A percentile compares a stretch with the other conserved stretches of the same genome.
phyloP scores from a whole-genome alignment of 2,113 vertebrate genomes.

The Lasiurus cinereus region DNA sequence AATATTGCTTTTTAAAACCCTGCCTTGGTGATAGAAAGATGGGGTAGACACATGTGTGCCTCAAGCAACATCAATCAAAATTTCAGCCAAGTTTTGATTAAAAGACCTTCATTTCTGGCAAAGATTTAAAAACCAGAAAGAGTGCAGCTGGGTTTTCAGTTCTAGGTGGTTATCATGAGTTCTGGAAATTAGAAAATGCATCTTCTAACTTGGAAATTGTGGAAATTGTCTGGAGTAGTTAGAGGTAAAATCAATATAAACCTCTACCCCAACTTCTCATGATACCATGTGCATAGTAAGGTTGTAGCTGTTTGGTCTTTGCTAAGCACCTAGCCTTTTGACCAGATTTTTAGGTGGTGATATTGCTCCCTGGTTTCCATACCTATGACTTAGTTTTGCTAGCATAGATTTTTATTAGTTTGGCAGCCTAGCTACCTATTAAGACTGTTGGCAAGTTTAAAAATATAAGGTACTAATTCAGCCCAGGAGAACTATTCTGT shows the following conservation, averaged over 20 bases:
- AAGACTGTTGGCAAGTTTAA: slow-evolving; percentile 1
- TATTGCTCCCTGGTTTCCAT: neutral
- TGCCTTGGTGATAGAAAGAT: slow-evolving; percentile 62
- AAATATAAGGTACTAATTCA: neutral
- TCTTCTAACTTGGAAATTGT: slow-evolving; percentile 69
- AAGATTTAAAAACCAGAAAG: slow-evolving; percentile 58
- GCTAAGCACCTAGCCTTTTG: neutral
- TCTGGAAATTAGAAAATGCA: slow-evolving; percentile 62
- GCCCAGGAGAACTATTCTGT: neutral
- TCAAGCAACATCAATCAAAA: slow-evolving; percentile 72
- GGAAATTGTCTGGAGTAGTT: slow-evolving; percentile 63
- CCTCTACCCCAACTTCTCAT: neutral
- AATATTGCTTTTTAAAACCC: slow-evolving; percentile 63
- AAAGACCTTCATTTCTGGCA: slow-evolving; percentile 76
- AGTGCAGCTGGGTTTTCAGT: slow-evolving; percentile 70
- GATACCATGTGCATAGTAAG: neutral
- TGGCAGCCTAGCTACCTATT: neutral
- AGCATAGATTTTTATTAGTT: neutral
- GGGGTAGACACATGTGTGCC: slow-evolving; percentile 61
- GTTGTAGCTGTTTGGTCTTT: neutral
- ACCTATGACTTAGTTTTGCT: neutral
- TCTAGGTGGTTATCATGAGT: slow-evolving; percentile 66
- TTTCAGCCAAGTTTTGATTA: slow-evolving; percentile 78
- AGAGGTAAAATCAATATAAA: slow-evolving; percentile 63
- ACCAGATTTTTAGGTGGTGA: neutral